These are phyloP conservation scores for Morelia viridis DNA, from an alignment of 2,797 vertebrate species.

Conservation along the genomic window DNA sequence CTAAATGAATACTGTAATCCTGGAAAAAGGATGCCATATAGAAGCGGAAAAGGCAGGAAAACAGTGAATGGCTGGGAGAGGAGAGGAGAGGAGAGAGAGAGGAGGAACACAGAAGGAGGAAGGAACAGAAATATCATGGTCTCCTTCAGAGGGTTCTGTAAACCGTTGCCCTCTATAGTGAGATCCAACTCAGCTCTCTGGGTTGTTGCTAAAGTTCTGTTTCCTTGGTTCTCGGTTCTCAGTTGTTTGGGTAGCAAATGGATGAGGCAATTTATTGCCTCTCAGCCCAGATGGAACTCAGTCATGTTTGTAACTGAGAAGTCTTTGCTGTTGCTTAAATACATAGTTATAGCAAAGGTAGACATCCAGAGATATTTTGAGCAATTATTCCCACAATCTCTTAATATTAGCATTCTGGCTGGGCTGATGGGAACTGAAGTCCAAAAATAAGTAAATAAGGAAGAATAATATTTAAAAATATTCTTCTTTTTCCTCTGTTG, in stretches of 20 bases:
- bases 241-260: too few relatives aligned
- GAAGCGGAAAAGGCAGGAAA: neutral
- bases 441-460: neutral
- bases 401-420: neutral
- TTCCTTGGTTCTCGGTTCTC: too few relatives aligned
- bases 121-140: neutral
- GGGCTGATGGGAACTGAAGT: neutral
- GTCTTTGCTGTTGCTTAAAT: neutral
- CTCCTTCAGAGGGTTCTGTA: neutral
- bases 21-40: neutral
- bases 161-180: neutral
- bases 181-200: neutral
- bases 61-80: neutral
- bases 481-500: constrained; percentile 22
- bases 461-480: neutral
- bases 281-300: neutral
- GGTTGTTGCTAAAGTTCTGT: neutral
- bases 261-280: too few relatives aligned
- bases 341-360: neutral
- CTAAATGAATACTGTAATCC: neutral
- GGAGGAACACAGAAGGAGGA: neutral
- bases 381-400: neutral
- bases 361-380: neutral
- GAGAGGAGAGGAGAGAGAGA: neutral
- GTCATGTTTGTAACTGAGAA: neutral